Evolutionary conservation across 2,888 invertebrate genomes (phyloP).

Genomic region (Stenodema calcarata): DNA sequence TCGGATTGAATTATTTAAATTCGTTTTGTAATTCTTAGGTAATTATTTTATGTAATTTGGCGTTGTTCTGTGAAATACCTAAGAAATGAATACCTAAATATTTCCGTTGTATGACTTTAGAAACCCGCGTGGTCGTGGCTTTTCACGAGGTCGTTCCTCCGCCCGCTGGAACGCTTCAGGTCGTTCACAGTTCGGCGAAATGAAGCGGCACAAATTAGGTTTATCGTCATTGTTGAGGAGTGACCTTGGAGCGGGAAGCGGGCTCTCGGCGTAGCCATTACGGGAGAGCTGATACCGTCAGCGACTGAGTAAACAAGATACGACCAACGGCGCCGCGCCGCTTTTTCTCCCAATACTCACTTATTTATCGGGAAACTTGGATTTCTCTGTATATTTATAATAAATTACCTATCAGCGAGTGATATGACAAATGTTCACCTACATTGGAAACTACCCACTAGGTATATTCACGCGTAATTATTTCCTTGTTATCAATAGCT

Average conservation of each 20-base stretch:
- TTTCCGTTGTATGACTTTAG: no score
- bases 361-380: neutral
- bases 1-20: no score
- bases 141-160: constrained; percentile 2
- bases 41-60: no score
- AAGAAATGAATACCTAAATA: no score
- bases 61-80: no score
- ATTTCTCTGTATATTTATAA: no score
- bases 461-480: no score
- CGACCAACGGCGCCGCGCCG: constrained; percentile 28
- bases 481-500: no score
- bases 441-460: no score
- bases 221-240: constrained; percentile 27
- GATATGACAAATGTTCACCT: no score
- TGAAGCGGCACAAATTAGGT: constrained; percentile 42
- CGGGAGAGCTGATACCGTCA: constrained; percentile 15
- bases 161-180: neutral
- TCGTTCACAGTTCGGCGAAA: constrained; percentile 35
- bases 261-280: neutral
- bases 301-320: constrained; percentile 38
- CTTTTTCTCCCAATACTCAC: neutral
- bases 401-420: no score
- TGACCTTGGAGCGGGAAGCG: constrained; percentile 22
- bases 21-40: no score
- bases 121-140: neutral